These are phyloP conservation scores for Tokudaia tokunoshimensis DNA, from an alignment of 2,797 vertebrate genomes.

Conservation along the genomic window DNA sequence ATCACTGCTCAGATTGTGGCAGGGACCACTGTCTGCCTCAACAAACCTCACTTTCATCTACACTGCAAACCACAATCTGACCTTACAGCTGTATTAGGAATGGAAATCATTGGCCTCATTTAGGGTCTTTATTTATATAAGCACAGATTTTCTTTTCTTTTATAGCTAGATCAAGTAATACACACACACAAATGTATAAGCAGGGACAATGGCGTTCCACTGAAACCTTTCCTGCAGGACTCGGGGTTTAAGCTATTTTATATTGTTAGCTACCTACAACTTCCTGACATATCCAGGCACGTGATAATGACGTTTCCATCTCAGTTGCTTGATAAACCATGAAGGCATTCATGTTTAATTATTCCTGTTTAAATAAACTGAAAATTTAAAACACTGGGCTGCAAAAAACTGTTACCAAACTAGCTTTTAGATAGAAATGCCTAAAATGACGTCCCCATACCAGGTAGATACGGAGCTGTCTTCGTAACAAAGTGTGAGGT, in stretches of 20 bases:
- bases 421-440: background rate
- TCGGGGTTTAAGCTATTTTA: conserved; percentile 70
- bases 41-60: background rate
- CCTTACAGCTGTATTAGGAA: background rate
- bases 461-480: background rate
- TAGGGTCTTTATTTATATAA: background rate
- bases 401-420: background rate
- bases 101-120: background rate
- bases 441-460: background rate
- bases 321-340: background rate
- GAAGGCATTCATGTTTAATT: conserved; percentile 38
- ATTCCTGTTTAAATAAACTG: background rate
- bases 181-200: background rate
- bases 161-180: background rate
- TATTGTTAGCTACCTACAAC: background rate
- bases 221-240: conserved; percentile 64
- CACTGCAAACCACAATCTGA: background rate
- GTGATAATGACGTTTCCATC: background rate
- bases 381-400: background rate
- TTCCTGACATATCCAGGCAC: conserved; percentile 37
- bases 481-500: background rate
- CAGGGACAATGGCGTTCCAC: background rate
- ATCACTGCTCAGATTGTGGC: background rate
- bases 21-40: background rate
- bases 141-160: background rate